Evolutionary conservation across 35 echinoderm and acorn worm species (phyloP), one percentile per base, ranked within the genome.

Genomic region (Ophiothrix spiculata): DNA sequence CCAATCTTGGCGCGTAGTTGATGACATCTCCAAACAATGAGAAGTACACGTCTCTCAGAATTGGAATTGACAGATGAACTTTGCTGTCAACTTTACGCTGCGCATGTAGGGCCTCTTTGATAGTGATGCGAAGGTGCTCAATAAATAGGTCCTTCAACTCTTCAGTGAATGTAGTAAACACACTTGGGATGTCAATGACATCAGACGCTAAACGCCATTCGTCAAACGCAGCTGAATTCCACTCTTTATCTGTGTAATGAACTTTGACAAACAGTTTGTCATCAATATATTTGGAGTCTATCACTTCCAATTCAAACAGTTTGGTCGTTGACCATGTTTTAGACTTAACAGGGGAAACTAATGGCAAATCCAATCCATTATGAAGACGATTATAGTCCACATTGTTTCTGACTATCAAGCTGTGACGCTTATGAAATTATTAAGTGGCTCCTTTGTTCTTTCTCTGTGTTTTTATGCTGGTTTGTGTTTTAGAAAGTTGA

Each of bases 301-400:
- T 54, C 15, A 87, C 49, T 38, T 46, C 85, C 40, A 87, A 79
- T 31, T 39, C 38, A 41, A 46, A 79, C 25, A 87, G 56, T 79
- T 87, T 87, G 76, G 75, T 87, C 32, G 85, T 79, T 78, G 85
- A 78, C 85, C 76, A 87, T 42, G 85, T 46, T 56, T 87, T 87
- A 4, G 45, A 81, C 45, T 81, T 54, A 8, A 21, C 8, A 11
- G 8, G 8, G 8, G 45, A 54, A 11, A 21, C 21, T 54, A 21
- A 8, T 21, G 45, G 45, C 45, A 54, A 21, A 54, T 54, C 21
- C 45, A 54, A 54, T 11, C 45, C 45, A 54, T 21, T 54, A 54
- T 54, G 45, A 54, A 54, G 45, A 21, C 8, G 45, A 8, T 54
- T 54, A 21, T 54, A 54, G 45, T 54, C 45, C 21, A 54, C 45